Percentiles rank a stretch among this genome's conserved stretches.
Conservation (phyloP, 2,113 vertebrate species). For the Dissostichus mawsoni region DNA sequence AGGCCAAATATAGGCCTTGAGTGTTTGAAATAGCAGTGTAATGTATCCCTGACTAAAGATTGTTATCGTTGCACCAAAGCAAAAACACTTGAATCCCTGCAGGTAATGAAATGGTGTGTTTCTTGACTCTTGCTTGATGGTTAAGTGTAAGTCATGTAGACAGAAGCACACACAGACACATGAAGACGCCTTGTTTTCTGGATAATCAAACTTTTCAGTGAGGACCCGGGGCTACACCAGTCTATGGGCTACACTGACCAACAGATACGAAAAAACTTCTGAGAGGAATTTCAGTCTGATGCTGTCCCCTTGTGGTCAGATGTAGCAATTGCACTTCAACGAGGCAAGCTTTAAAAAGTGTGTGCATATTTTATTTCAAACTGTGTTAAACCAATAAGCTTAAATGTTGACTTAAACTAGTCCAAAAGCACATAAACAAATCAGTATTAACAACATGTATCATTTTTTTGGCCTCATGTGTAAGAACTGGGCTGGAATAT, state of each 20-base stretch:
- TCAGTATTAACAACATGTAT: neutral
- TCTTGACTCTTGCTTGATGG: slow-evolving; percentile 46
- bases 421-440: neutral
- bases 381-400: neutral
- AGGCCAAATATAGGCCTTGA: slow-evolving; percentile 61
- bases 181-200: slow-evolving; percentile 42
- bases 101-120: slow-evolving; percentile 29
- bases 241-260: neutral
- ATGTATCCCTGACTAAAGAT: slow-evolving; percentile 57
- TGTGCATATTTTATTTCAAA: neutral
- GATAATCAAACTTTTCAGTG: slow-evolving; percentile 45
- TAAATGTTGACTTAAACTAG: neutral
- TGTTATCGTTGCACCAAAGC: slow-evolving; percentile 35
- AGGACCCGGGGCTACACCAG: neutral
- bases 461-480: neutral
- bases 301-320: slow-evolving; percentile 53
- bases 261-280: neutral
- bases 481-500: neutral
- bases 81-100: slow-evolving; percentile 27
- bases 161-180: slow-evolving; percentile 7
- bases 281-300: neutral
- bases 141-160: slow-evolving; percentile 10
- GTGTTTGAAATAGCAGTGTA: slow-evolving; percentile 58
- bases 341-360: neutral
- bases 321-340: slow-evolving; percentile 9